Percentiles rank a stretch among this genome's conserved stretches.
Evolutionary conservation across 1,140 invertebrate species (phyloP).

Genomic region (Heliothis virescens): DNA sequence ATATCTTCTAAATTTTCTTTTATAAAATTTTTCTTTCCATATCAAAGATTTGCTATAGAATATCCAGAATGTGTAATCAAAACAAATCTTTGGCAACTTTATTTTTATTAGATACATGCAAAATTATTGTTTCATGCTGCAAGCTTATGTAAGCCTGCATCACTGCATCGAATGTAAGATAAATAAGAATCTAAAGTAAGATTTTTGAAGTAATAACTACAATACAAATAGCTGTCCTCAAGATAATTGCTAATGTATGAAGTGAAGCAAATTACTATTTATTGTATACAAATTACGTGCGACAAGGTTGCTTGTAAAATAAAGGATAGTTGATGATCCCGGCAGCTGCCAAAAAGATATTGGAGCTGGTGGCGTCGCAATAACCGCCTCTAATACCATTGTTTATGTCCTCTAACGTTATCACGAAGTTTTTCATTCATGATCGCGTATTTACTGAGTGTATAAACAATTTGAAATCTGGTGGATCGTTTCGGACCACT

Average conservation of each 20-base stretch:
- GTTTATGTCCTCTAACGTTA: conserved; percentile 12
- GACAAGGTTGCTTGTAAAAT: conserved; percentile 49
- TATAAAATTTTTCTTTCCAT: not conserved
- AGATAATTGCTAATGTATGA: conserved; percentile 14
- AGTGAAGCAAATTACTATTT: conserved; percentile 5
- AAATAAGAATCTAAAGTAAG: not conserved
- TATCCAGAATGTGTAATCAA: not conserved
- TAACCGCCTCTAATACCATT: conserved; percentile 17
- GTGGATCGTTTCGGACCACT: conserved; percentile 26
- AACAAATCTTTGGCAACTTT: conserved; percentile 20
- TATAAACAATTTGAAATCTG: conserved; percentile 55
- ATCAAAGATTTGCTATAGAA: not conserved
- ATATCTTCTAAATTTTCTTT: not conserved
- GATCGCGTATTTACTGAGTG: conserved; percentile 54
- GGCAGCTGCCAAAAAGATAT: conserved; percentile 56
- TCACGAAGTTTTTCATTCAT: conserved; percentile 58
- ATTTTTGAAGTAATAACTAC: not conserved
- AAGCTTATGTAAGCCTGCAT: not conserved
- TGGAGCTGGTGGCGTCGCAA: conserved; percentile 46
- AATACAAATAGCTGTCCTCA: conserved; percentile 9
- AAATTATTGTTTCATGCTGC: not conserved
- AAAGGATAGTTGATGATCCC: conserved; percentile 40
- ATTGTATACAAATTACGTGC: conserved; percentile 40
- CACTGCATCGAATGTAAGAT: not conserved
- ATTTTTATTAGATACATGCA: conserved; percentile 13